Base-by-base conservation (phyloP, 2,888 invertebrate species). In the Thymelicus acteon region DNA sequence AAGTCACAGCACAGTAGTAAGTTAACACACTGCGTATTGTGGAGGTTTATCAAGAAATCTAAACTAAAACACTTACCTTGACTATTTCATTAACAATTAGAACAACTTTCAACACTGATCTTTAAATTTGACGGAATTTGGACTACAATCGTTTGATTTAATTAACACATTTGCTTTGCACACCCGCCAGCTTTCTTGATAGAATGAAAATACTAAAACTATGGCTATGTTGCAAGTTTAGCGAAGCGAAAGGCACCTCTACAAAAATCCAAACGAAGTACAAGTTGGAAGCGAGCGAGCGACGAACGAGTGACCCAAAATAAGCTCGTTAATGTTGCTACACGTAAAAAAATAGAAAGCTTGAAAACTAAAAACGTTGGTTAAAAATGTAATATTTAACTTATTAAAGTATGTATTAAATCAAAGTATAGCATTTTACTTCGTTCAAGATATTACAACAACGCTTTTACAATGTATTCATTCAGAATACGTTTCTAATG, bases 161-260 rank as follows among this genome's bases (percentile, higher is more conserved):
- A 83, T 80, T 79, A 87, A 79, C 88, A 90, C 89, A 87, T 87
- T 90, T 88, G 89, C 92, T 88, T 90, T 89, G 91, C 93, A 93
- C 93, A 93, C 93, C 93, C 93, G 92, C 93, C 93, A 93, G 93
- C 93, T 93, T 93, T 93, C 92, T 90, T 91, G 82, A 74, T 76
- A 75, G 74, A 90, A 88, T 90, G 86, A 93, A 92, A 93, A 92
- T 91, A 92, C 88, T 86, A 89, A 19, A 90, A 90, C 86, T 90
- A 90, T 83, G 7, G 10, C 57, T 57, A 91, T 91, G 92, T 92
- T 91, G 92, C 92, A 93, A 93, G 93, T 92, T 92, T 92, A 92
- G 91, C 90, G 92, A 93, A 92, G 93, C 92, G 93, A 93, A 93
- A 93, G 93, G 93, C 93, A 93, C 92, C 91, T 92, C 90, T 89